Base-by-base conservation (phyloP, 2,888 invertebrate genomes). In the Nebria salina region DNA sequence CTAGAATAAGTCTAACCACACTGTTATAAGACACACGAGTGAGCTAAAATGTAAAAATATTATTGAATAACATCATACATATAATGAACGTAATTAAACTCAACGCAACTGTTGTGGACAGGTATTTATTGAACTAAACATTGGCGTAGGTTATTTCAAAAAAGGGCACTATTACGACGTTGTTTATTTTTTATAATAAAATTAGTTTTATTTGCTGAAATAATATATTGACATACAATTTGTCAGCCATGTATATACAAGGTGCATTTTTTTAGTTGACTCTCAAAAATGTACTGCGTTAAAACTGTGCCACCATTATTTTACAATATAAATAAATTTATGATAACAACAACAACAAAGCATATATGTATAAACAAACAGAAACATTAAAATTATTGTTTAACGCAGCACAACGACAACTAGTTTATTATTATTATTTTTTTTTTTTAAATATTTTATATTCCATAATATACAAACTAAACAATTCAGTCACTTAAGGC, bases 141-240 rank as follows among this genome's bases (percentile, higher is more conserved):
- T 8, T 75, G 75, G 64, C 75, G 54, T 54, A 54, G 64, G 0
- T 34, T 34, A 8, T 11, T 54, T 5, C 2, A 54, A 11, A 13
- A 8, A 8, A 13, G 54, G 54, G 13, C 54, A 54, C 13, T 54
- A 8, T 8, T 54, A 54, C 54, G n/a, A 34, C 9, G 25, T 70
- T 70, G n/a, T 20, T 34, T 5, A 8, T 72, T 73, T 26, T 76
- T 26, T 79, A 68, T 79, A 79, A 79, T 79, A 79, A 79, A 79
- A 79, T 79, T 79, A 79, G 65, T 79, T 79, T 79, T 79, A 79
- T 79, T 78, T 79, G 74, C 79, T 79, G 79, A 79, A 79, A 79
- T 79, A 78, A 79, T 79, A 79, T 79, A 79, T 13, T 75, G 79
- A 79, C 74, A 79, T 79, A 79, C 66, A 79, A 43, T 79, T 65